Percentiles rank a stretch among this genome's conserved stretches.
Conservation (phyloP, 2,888 invertebrate species). For the Netelia virgata region DNA sequence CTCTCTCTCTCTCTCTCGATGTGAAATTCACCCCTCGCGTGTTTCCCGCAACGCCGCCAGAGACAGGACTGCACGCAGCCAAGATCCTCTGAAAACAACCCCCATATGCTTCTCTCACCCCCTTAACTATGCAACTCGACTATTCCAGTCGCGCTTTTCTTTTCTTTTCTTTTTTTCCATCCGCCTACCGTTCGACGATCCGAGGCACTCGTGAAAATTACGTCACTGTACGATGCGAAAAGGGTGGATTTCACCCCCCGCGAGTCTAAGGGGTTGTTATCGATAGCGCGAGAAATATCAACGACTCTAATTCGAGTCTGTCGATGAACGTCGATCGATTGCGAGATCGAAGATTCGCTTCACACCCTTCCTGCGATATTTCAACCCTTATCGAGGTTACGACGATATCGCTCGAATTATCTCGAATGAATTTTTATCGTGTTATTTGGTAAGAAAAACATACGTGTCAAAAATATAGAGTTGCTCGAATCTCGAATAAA, state of each 20-base stretch:
- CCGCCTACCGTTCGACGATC: constrained; percentile 69
- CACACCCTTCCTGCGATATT: no score
- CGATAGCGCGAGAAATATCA: no score
- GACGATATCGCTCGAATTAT: no score
- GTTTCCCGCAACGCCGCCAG: constrained; percentile 42
- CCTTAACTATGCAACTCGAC: neutral
- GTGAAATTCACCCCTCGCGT: constrained; percentile 51
- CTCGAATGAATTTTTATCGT: neutral
- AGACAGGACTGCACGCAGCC: constrained; percentile 35
- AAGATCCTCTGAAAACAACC: neutral
- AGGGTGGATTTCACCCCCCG: neutral
- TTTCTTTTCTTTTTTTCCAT: constrained; percentile 69
- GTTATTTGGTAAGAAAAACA: neutral
- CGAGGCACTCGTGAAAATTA: constrained; percentile 73
- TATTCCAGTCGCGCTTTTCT: constrained; percentile 69
- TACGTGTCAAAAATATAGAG: neutral
- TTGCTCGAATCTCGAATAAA: neutral
- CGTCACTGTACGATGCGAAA: constrained; percentile 62
- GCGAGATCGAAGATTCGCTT: no score
- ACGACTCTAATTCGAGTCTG: no score
- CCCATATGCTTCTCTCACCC: neutral
- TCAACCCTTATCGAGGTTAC: no score
- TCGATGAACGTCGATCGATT: no score
- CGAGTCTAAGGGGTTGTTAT: neutral
- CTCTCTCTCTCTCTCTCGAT: constrained; percentile 45